Evolutionary conservation across 2,113 vertebrate species (phyloP).

Genomic region (Malurus alboscapulatus): DNA sequence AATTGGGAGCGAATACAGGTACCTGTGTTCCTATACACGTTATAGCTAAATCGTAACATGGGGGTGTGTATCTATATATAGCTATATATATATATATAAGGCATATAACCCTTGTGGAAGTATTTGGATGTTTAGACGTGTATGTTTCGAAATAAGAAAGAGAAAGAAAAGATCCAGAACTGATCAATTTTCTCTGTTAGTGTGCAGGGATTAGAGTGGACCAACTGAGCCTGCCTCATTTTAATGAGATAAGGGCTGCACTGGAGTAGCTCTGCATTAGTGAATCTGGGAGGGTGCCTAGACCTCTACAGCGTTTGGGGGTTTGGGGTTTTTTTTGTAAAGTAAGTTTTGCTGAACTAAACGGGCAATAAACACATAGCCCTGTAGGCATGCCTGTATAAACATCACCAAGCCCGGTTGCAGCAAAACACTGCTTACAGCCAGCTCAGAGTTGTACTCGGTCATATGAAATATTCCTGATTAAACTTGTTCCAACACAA

Average conservation of each 20-base stretch:
- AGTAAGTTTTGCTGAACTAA: neutral
- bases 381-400: neutral
- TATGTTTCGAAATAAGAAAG: neutral
- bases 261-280: neutral
- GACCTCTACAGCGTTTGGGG: neutral
- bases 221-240: slow-evolving; percentile 10
- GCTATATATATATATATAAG: neutral
- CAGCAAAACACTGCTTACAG: neutral
- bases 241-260: slow-evolving; percentile 9
- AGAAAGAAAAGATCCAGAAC: slow-evolving; percentile 5
- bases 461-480: neutral
- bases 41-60: neutral
- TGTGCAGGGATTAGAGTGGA: neutral
- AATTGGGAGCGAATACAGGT: neutral
- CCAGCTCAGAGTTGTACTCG: neutral
- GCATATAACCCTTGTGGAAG: neutral
- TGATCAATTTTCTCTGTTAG: neutral
- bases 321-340: neutral
- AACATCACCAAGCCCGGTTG: neutral
- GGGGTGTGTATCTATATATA: neutral
- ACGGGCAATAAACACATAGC: neutral
- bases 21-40: neutral
- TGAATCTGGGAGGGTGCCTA: neutral
- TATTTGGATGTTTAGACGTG: neutral
- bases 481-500: slow-evolving; percentile 20